These are phyloP conservation scores for Echiichthys vipera DNA, from an alignment of 2,797 vertebrate genomes.

Conservation along the genomic window DNA sequence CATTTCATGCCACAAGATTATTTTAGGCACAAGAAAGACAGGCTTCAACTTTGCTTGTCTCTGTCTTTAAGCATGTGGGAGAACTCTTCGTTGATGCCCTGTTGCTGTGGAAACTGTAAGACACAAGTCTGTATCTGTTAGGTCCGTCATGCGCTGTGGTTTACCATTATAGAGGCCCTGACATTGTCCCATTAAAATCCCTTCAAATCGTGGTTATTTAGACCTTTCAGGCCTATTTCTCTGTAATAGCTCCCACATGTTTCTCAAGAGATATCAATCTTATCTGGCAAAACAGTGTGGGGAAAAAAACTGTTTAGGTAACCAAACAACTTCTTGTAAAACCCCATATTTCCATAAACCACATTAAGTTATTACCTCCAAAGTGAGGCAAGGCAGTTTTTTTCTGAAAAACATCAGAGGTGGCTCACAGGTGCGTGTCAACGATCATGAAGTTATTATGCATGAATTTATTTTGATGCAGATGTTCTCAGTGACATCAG, in stretches of 20 bases:
- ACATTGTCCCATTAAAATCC: slow-evolving; percentile 65
- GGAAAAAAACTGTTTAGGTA: slow-evolving; percentile 57
- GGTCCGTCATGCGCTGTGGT: slow-evolving; percentile 46
- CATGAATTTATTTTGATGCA: slow-evolving; percentile 1
- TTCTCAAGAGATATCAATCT: slow-evolving; percentile 69
- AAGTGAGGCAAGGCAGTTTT: slow-evolving; percentile 34
- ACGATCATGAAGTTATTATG: slow-evolving; percentile 5
- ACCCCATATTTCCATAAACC: slow-evolving; percentile 46
- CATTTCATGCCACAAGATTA: slow-evolving; percentile 34
- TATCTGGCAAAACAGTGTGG: slow-evolving; percentile 59
- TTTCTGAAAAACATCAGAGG: slow-evolving; percentile 15
- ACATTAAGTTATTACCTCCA: slow-evolving; percentile 42
- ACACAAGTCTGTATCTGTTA: slow-evolving; percentile 56
- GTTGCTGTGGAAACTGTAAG: slow-evolving; percentile 48
- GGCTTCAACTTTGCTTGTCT: slow-evolving; percentile 19
- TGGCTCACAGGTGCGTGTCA: slow-evolving; percentile 25
- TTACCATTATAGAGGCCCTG: slow-evolving; percentile 51
- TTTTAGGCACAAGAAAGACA: slow-evolving; percentile 40
- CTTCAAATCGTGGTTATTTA: slow-evolving; percentile 68
- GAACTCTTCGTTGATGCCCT: slow-evolving; percentile 46
- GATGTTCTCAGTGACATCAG: slow-evolving; percentile 21
- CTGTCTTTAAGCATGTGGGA: slow-evolving; percentile 21
- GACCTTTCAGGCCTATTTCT: slow-evolving; percentile 64
- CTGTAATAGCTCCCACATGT: slow-evolving; percentile 75
- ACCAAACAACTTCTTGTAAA: slow-evolving; percentile 71